Evolutionary conservation across 2,797 vertebrate genomes (phyloP).

Genomic region (Pseudomugil gertrudae): DNA sequence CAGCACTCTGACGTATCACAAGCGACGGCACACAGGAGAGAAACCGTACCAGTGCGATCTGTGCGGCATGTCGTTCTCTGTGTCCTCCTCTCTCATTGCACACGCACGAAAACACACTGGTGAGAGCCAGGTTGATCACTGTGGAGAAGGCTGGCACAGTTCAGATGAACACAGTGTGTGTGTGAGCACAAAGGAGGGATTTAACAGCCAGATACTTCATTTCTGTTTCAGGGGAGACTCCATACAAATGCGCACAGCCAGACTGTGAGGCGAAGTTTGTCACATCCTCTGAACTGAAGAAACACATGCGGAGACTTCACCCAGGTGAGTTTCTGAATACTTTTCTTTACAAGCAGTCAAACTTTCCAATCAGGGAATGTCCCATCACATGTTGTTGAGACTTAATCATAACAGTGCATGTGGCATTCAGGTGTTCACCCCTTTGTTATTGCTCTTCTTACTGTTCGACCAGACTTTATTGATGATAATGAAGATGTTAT

Average conservation of each 20-base stretch:
- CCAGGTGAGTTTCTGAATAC: constrained; percentile 82
- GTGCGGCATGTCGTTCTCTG: constrained; percentile 96
- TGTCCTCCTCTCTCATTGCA: constrained; percentile 97
- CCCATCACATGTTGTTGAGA: too few relatives aligned
- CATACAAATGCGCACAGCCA: constrained; percentile 88
- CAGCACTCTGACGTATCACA: constrained; percentile 96
- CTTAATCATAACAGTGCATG: too few relatives aligned
- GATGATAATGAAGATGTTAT: too few relatives aligned
- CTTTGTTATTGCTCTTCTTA: too few relatives aligned
- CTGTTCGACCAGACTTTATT: too few relatives aligned
- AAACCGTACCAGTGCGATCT: constrained; percentile 97
- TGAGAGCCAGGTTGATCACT: constrained; percentile 48
- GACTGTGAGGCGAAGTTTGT: constrained; percentile 93
- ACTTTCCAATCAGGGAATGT: too few relatives aligned
- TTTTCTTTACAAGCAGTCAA: too few relatives aligned
- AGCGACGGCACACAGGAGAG: constrained; percentile 95
- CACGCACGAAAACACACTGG: constrained; percentile 96
- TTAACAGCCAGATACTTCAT: neutral
- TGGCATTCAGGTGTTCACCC: too few relatives aligned
- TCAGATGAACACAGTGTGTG: neutral
- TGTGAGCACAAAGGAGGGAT: neutral
- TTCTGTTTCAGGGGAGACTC: constrained; percentile 88
- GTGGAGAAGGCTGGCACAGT: neutral
- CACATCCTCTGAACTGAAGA: constrained; percentile 95
- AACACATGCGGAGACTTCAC: constrained; percentile 93